Base-by-base conservation (phyloP, 2,113 vertebrate genomes). In the Seriola dumerili region DNA sequence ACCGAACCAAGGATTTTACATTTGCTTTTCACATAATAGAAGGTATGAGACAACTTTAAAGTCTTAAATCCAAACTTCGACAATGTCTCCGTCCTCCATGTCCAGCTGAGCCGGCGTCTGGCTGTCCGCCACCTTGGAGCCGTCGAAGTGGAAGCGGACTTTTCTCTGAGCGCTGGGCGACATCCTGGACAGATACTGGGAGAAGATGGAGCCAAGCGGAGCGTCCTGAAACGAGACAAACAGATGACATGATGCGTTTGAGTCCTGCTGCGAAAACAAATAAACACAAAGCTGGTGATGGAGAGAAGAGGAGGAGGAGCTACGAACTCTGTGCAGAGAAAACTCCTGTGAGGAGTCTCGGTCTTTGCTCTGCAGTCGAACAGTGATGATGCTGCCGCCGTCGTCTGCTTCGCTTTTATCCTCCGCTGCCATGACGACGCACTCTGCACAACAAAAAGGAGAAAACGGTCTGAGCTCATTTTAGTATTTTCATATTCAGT, bases 21-120 rank as follows among this genome's bases (percentile, higher is more conserved):
- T 36, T 46, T 67, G 9, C 8, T 61, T 16, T 2, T 17, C 9
- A 54, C 1, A 34, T 17, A 29, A n/a, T 0, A 23, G 1, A 25
- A 5, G 17, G 3, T 2, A 0, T 38, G 17, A 25, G 21, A 0
- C 21, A 34, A 11, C 10, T 9, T 3, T 13, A 0, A 17, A n/a
- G 34, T 0, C 6, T 94, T 71, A 95, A 54, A 40, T 36, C 95
- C 95, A 96, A 1, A 96, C 95, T 65, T 96, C 95, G 11, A 96
- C 90, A 71, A 96, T 92, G 90, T 96, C 95, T 0, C 94, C 95
- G 11, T 96, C 94, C 86, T 96, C 95, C 95, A 96, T 95, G 80
- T 96, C 94, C 4, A 96, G 94, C 81, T 95, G 85, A 3, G 92
- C 88, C 4, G 95, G 93, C 1, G 95, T 96, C 71, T 95, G 88